These are phyloP conservation scores for Etheostoma spectabile DNA, from an alignment of 2,113 vertebrate species.

Conservation along the genomic window DNA sequence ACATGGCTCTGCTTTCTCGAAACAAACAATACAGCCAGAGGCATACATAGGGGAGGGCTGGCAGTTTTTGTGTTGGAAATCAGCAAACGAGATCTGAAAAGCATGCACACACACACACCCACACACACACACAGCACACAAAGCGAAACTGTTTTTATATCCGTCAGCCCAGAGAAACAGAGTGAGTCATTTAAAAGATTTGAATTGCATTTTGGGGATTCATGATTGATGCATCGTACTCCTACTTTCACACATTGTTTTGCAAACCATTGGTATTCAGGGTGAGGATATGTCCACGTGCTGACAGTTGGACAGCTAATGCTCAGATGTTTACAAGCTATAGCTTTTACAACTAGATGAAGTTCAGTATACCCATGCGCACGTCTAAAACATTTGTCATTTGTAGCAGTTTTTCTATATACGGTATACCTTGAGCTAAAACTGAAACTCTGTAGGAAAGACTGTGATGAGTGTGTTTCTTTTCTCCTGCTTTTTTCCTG, in stretches of 20 bases:
- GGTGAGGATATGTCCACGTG: background rate
- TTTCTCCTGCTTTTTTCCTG: background rate
- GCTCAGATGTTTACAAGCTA: background rate
- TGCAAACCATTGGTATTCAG: background rate
- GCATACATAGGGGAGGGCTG: slow-evolving; percentile 79
- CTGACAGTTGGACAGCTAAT: background rate
- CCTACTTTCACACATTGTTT: background rate
- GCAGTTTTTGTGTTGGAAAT: slow-evolving; percentile 95
- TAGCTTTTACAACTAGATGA: background rate
- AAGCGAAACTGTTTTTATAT: slow-evolving; percentile 37
- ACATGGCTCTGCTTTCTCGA: slow-evolving; percentile 87
- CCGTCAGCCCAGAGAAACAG: slow-evolving; percentile 30
- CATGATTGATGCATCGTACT: background rate
- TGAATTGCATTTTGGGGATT: slow-evolving; percentile 39
- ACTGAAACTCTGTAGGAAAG: background rate
- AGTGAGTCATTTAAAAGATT: slow-evolving; percentile 43
- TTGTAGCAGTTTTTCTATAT: background rate
- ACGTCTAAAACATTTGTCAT: background rate
- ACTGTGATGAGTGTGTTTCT: background rate
- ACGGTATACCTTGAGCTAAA: background rate
- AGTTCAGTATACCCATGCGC: background rate
- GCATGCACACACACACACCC: slow-evolving; percentile 20
- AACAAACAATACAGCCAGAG: slow-evolving; percentile 88
- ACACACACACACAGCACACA: background rate
- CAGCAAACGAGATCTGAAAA: slow-evolving; percentile 91